These are phyloP conservation scores for Chelonus formosanus DNA, from an alignment of 2,888 invertebrate species.

Conservation along the genomic window DNA sequence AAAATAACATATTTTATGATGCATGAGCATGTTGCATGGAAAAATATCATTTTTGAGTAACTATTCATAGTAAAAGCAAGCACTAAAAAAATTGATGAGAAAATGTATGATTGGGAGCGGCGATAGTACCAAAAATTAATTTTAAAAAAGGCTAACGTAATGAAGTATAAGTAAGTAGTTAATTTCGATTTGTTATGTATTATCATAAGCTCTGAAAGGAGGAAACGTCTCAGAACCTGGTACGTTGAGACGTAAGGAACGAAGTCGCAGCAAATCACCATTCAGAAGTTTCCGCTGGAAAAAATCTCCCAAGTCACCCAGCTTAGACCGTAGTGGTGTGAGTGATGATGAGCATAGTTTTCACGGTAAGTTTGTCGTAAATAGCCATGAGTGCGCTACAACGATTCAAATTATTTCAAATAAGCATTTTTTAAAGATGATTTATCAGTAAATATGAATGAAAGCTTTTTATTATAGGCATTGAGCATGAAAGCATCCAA, in stretches of 20 bases:
- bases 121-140: slow-evolving; percentile 21
- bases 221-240: slow-evolving; percentile 60
- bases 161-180: slow-evolving; percentile 49
- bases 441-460: neutral
- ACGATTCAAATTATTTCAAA: slow-evolving; percentile 6
- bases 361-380: slow-evolving; percentile 52
- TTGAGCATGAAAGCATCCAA: slow-evolving; percentile 21
- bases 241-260: slow-evolving; percentile 71
- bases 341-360: slow-evolving; percentile 84
- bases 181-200: slow-evolving; percentile 45
- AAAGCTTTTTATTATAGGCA: slow-evolving; percentile 5
- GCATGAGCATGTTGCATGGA: slow-evolving; percentile 55
- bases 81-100: slow-evolving; percentile 12
- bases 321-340: slow-evolving; percentile 74
- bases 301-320: slow-evolving; percentile 73
- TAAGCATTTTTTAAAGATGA: slow-evolving; percentile 1
- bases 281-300: slow-evolving; percentile 94
- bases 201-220: slow-evolving; percentile 57
- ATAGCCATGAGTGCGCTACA: slow-evolving; percentile 12
- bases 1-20: slow-evolving; percentile 19
- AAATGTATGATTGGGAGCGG: slow-evolving; percentile 25
- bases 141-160: slow-evolving; percentile 11
- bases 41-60: slow-evolving; percentile 19
- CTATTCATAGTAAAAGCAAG: neutral
- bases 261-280: slow-evolving; percentile 92